Percentiles rank a stretch among this genome's conserved stretches.
Conservation (phyloP, 2,888 invertebrate genomes). For the Ophraella communa region DNA sequence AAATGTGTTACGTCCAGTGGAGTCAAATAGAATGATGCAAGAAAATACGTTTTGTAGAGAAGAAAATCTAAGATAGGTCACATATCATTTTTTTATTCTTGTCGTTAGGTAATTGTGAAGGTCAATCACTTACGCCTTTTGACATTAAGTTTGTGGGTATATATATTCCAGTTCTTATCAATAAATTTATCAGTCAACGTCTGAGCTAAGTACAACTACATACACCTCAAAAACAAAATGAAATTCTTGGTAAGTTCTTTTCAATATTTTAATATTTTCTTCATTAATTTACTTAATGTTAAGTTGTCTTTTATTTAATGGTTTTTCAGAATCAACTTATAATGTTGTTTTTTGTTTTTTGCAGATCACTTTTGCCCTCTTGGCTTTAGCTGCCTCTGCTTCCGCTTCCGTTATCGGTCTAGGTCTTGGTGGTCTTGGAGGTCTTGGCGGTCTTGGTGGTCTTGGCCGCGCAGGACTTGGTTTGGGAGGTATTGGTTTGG, state of each 20-base stretch:
- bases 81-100: neutral
- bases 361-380: constrained; percentile 20
- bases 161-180: neutral
- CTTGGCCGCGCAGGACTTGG: neutral
- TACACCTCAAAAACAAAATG: constrained; percentile 6
- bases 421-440: constrained; percentile 1
- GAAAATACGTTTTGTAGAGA: neutral
- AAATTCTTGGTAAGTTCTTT: constrained; percentile 20
- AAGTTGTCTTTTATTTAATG: no score
- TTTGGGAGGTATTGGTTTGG: no score
- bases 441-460: constrained; percentile 1
- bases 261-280: neutral
- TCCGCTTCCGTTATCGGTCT: constrained; percentile 13
- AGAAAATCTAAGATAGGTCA: neutral
- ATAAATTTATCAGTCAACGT: neutral
- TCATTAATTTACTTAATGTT: no score
- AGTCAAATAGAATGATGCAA: neutral
- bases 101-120: no score
- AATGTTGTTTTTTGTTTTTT: neutral
- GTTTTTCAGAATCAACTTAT: no score
- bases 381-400: constrained; percentile 21
- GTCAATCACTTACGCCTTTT: neutral
- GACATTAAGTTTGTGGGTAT: neutral
- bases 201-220: constrained; percentile 2
- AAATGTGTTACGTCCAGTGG: neutral